Percentiles rank a stretch among this genome's conserved stretches.
phyloP scores from a whole-genome alignment of 2,888 invertebrate genomes.

The Craniophora ligustri region DNA sequence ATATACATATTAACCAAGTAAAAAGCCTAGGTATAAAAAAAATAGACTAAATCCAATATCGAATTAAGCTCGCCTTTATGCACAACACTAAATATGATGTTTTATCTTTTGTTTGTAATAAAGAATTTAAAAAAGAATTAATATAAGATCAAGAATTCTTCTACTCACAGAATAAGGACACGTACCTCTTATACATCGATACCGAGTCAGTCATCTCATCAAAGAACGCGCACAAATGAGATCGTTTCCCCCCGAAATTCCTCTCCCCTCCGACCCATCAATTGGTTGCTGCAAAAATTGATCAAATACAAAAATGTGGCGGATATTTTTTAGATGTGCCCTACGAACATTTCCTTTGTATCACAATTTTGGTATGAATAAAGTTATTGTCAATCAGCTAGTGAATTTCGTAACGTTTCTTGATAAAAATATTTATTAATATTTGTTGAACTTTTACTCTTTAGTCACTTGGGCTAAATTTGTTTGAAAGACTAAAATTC shows the following conservation, averaged over 20 bases:
- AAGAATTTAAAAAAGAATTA: too few species aligned
- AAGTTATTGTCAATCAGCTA: constrained; percentile 51
- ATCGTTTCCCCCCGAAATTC: constrained; percentile 65
- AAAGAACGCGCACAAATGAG: constrained; percentile 70
- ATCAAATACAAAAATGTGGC: constrained; percentile 69
- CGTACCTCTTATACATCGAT: constrained; percentile 47
- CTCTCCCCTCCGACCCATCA: constrained; percentile 57
- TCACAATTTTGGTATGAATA: constrained; percentile 47
- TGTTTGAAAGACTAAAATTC: too few species aligned
- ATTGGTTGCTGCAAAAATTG: constrained; percentile 70
- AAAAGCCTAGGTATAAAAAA: too few species aligned
- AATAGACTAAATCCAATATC: too few species aligned
- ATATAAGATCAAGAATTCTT: background rate
- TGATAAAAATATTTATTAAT: too few species aligned
- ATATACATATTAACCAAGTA: too few species aligned
- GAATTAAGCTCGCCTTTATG: too few species aligned
- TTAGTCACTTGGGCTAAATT: too few species aligned
- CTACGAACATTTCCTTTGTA: constrained; percentile 46
- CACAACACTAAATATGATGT: too few species aligned
- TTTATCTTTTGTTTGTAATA: too few species aligned
- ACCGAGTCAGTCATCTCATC: constrained; percentile 64
- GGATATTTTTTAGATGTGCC: constrained; percentile 57
- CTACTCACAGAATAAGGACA: constrained; percentile 39
- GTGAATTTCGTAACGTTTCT: constrained; percentile 16
- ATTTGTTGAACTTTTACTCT: too few species aligned